Evolutionary conservation across 2,797 vertebrate species (phyloP).

Genomic region (Coregonus sp.): DNA sequence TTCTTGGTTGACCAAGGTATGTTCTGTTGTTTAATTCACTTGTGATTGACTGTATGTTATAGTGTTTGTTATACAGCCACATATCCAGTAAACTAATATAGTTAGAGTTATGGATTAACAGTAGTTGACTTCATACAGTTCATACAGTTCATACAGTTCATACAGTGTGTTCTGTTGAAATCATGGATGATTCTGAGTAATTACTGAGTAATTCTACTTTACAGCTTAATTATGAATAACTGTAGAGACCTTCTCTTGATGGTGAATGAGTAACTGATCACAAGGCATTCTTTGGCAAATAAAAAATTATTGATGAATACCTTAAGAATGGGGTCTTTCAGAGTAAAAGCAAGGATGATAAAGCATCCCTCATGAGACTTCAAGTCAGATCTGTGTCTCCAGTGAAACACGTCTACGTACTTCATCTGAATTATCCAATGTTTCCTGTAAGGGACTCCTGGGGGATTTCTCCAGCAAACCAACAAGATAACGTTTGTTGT

Average conservation of each 20-base stretch:
- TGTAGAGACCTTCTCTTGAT: neutral
- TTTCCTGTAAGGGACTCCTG: conserved; percentile 79
- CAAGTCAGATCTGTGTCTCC: neutral
- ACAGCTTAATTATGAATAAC: conserved; percentile 3
- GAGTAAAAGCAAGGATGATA: conserved; percentile 46
- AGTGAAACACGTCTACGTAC: conserved; percentile 52
- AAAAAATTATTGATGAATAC: neutral
- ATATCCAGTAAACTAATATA: too few relatives aligned
- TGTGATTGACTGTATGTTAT: neutral
- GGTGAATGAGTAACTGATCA: neutral
- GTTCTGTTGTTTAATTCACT: neutral
- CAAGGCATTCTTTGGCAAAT: neutral
- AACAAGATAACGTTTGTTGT: conserved; percentile 69
- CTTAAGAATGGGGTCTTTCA: neutral
- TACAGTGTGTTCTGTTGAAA: too few relatives aligned
- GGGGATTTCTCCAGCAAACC: conserved; percentile 70
- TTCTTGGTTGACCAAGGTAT: conserved; percentile 89
- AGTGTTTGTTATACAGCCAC: neutral
- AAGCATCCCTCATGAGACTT: conserved; percentile 7
- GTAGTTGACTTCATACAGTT: neutral
- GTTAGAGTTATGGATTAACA: neutral
- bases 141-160: neutral
- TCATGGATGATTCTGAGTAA: neutral
- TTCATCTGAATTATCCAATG: conserved; percentile 79
- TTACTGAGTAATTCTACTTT: neutral